Conservation (phyloP, 2,113 vertebrate species). For the Cryptotis parvus region DNA sequence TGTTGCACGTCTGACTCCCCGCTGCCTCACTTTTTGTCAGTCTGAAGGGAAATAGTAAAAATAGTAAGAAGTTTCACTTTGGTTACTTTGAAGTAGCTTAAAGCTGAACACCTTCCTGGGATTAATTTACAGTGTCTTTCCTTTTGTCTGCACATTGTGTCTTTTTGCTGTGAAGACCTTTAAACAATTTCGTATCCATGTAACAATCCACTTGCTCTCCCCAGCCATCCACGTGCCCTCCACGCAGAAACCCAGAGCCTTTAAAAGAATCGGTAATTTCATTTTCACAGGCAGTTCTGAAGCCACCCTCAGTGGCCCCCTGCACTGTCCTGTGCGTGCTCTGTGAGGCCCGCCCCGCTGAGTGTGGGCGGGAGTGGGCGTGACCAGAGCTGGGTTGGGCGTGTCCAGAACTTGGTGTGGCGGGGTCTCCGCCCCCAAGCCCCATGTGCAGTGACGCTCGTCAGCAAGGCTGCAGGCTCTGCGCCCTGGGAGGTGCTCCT, state of each 20-base stretch:
- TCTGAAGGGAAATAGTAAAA: not conserved
- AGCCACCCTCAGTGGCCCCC: no score
- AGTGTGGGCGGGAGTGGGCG: not conserved
- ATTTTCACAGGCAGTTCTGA: not conserved
- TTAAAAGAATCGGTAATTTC: not conserved
- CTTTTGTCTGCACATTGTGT: not conserved
- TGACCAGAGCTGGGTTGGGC: no score
- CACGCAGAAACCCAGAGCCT: not conserved
- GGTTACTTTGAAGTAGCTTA: not conserved
- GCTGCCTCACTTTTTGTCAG: not conserved
- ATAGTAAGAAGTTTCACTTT: slow-evolving; percentile 37
- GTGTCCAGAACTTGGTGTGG: no score
- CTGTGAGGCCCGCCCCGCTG: no score
- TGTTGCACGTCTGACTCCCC: not conserved
- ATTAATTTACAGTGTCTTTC: slow-evolving; percentile 25
- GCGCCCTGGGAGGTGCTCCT: no score
- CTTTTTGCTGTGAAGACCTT: not conserved
- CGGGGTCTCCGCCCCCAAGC: no score
- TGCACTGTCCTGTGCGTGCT: no score
- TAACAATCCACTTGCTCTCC: no score
- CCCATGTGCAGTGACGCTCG: no score
- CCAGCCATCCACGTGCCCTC: not conserved
- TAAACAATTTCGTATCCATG: not conserved
- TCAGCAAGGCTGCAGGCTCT: no score
- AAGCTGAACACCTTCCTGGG: not conserved